Conservation (phyloP, 2,113 vertebrate species). For the Chitala chitala region DNA sequence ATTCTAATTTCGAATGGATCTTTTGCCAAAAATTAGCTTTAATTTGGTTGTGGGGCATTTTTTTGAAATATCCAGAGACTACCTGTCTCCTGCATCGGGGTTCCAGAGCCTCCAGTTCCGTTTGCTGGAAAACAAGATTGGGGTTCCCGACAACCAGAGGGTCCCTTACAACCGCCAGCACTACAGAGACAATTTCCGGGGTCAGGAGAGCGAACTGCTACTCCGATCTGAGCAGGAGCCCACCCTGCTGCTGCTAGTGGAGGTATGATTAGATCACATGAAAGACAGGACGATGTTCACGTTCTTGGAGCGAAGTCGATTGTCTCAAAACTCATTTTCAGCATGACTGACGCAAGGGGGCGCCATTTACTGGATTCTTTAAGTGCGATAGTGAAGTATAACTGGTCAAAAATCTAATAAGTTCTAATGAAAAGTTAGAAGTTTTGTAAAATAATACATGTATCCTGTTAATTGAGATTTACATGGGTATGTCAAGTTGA, state of each 20-base stretch:
- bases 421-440: not conserved
- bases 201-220: constrained; percentile 71
- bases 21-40: no score
- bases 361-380: not conserved
- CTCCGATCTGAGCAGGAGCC: constrained; percentile 76
- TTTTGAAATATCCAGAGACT: constrained; percentile 76
- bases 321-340: not conserved
- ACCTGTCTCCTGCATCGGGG: constrained; percentile 83
- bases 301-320: not conserved
- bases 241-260: constrained; percentile 79
- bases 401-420: not conserved
- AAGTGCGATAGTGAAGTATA: not conserved
- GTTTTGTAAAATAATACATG: not conserved
- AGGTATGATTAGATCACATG: constrained; percentile 58
- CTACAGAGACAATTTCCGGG: constrained; percentile 87
- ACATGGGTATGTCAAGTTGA: not conserved
- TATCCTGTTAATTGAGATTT: not conserved
- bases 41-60: no score
- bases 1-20: no score
- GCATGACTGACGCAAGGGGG: no score
- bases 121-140: constrained; percentile 90
- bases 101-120: constrained; percentile 96
- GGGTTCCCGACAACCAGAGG: constrained; percentile 79
- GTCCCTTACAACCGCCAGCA: constrained; percentile 88
- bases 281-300: not conserved